These are phyloP conservation scores for Coreius guichenoti DNA, from an alignment of 2,797 vertebrate species.

Conservation along the genomic window DNA sequence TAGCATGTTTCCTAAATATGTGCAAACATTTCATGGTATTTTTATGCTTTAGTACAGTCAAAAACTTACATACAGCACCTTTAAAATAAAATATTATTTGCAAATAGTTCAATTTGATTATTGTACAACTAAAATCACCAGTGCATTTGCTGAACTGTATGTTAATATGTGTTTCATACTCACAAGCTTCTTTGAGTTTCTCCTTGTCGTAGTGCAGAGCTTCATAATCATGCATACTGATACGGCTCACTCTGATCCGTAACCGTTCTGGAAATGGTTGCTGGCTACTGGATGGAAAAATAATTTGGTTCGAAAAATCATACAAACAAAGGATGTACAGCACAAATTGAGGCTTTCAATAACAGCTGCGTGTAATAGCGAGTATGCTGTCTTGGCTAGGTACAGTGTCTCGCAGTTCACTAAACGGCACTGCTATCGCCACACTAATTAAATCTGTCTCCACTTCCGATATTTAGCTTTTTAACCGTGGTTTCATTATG, in stretches of 20 bases:
- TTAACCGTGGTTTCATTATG: conserved; percentile 35
- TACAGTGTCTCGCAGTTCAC: background rate
- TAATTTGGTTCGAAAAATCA: background rate
- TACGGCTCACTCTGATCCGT: conserved; percentile 87
- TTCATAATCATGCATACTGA: conserved; percentile 94
- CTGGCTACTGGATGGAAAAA: conserved; percentile 77
- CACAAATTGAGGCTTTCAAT: conserved; percentile 12
- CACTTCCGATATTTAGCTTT: conserved; percentile 37
- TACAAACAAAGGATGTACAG: background rate
- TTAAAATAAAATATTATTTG: background rate
- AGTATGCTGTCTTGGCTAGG: background rate
- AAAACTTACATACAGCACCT: too few relatives aligned
- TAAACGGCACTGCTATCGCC: background rate
- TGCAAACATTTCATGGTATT: too few relatives aligned
- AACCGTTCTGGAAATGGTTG: conserved; percentile 88
- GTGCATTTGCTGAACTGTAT: conserved; percentile 2
- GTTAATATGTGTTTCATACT: conserved; percentile 69
- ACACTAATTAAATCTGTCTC: conserved; percentile 46
- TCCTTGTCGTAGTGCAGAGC: conserved; percentile 95
- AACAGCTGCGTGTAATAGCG: background rate
- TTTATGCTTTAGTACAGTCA: too few relatives aligned
- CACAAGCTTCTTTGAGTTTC: conserved; percentile 93
- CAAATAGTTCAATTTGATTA: background rate
- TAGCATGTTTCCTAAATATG: too few relatives aligned
- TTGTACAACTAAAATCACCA: background rate